Percentiles rank a stretch among this genome's conserved stretches.
Evolutionary conservation across 2,113 vertebrate genomes (phyloP).

Genomic region (Cyprinodon brontotheroides): DNA sequence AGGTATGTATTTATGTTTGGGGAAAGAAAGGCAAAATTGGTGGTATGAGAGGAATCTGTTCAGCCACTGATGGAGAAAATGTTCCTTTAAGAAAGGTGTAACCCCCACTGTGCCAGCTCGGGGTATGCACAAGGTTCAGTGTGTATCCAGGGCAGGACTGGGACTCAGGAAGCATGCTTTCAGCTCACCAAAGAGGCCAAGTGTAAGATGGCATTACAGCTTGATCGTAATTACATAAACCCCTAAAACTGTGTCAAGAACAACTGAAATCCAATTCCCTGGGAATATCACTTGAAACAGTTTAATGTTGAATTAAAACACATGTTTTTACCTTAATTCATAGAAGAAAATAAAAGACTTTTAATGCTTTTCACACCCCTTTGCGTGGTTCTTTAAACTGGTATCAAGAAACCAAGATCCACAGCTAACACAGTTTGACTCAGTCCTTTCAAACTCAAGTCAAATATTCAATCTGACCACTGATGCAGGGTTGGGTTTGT

Average conservation of each 20-base stretch:
- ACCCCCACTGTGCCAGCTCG: conserved; percentile 40
- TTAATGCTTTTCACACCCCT: background rate
- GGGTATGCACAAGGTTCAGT: conserved; percentile 53
- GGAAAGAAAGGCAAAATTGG: background rate
- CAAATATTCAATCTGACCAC: conserved; percentile 67
- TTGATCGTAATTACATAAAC: conserved; percentile 63
- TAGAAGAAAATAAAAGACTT: background rate
- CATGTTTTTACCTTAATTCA: no score
- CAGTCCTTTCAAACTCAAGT: conserved; percentile 63
- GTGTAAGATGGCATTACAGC: conserved; percentile 62
- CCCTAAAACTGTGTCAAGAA: conserved; percentile 59
- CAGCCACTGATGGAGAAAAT: conserved; percentile 24
- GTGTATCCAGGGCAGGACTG: conserved; percentile 69
- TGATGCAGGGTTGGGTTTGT: conserved; percentile 69
- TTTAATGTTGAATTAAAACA: background rate
- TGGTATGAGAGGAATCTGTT: background rate
- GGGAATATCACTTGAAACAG: conserved; percentile 27
- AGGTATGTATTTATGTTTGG: background rate
- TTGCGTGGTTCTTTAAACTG: conserved; percentile 26
- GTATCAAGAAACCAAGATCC: conserved; percentile 36
- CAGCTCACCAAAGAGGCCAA: conserved; percentile 63
- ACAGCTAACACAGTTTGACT: conserved; percentile 52
- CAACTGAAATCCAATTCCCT: conserved; percentile 40
- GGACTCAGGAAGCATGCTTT: conserved; percentile 71
- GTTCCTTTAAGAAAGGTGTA: conserved; percentile 38